Conservation (phyloP, 2,888 invertebrate species). For the Orthonychiurus folsomi region DNA sequence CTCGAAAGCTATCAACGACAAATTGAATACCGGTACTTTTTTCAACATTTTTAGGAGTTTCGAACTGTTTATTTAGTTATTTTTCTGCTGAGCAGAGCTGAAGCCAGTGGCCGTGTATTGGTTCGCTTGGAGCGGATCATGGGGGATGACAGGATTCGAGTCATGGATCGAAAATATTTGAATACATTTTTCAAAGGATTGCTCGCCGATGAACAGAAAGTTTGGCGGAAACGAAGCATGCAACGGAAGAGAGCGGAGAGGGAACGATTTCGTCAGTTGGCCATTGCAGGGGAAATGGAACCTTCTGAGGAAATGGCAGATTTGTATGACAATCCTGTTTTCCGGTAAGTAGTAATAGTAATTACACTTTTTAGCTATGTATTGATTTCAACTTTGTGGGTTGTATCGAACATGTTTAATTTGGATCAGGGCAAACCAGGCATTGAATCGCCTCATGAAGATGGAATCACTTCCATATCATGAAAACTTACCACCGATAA, state of each 20-base stretch:
- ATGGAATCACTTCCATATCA: not conserved
- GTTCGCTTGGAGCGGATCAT: slow-evolving; percentile 5
- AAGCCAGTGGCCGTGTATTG: not conserved
- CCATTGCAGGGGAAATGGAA: slow-evolving; percentile 3
- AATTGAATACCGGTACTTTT: slow-evolving; percentile 5
- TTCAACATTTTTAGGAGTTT: not conserved
- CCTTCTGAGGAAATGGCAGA: slow-evolving; percentile 3
- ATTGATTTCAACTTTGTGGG: no score
- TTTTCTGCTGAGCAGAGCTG: not conserved
- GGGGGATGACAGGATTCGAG: slow-evolving; percentile 6
- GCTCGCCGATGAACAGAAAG: not conserved
- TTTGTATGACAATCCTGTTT: not conserved
- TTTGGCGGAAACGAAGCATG: not conserved
- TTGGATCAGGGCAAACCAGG: slow-evolving; percentile 8
- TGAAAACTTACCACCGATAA: slow-evolving; percentile 7
- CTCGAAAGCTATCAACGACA: not conserved
- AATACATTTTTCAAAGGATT: not conserved
- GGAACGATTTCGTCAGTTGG: not conserved
- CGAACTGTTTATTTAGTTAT: slow-evolving; percentile 2
- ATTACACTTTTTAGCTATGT: not conserved
- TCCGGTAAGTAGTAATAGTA: slow-evolving; percentile 7
- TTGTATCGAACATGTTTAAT: no score
- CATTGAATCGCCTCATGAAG: slow-evolving; percentile 1
- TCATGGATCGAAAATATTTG: slow-evolving; percentile 2
- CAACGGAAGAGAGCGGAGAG: not conserved